Base-by-base conservation (phyloP, 2,113 vertebrate genomes). In the Dipodomys spectabilis region DNA sequence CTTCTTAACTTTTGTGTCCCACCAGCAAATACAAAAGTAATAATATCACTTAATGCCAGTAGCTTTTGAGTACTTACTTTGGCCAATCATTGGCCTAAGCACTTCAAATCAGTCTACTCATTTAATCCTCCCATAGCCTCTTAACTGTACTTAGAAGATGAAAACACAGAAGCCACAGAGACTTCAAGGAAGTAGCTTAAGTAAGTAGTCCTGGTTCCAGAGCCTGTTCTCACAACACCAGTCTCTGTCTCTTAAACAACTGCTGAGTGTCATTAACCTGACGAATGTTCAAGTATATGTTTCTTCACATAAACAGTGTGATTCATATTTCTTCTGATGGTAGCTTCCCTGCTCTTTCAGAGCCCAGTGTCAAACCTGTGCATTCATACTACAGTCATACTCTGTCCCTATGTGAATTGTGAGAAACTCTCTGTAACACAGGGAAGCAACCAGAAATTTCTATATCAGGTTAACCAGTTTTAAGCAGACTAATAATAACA, bases 141-240 rank as follows among this genome's bases (percentile, higher is more conserved):
- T 77, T 15, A 94, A 30, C 19, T 53, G 45, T 81, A 86, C 45
- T 78, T 92, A 91, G 93, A 85, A 85, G 75, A 83, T 73, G 45
- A 80, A 85, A 88, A 81, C 32, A 80, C 5, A 75, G 68, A 85
- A 18, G 45, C 83, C 89, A 53, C 32, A 88, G 53, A 93, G 60
- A 93, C 7, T 5, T 84, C 30, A 73, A 95, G 57, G 23, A 74
- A 45, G 25, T 60, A 73, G 39, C 44, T 57, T 10, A 32, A 35
- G 65, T 39, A 74, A 73, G 45, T 2, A 44, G 39, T 30, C 44
- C 44, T 45, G 39, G 10, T 39, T 68, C 72, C 45, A 57, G 39
- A 39, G 39, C 39, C 28, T 39, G 10, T 5, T 35, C n/a, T 67
- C 15, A 12, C 4, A 18, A 10, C 35, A 20, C 79, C 49, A 64